Evolutionary conservation across 2,113 vertebrate genomes (phyloP).

Genomic region (Nothoprocta perdicaria): DNA sequence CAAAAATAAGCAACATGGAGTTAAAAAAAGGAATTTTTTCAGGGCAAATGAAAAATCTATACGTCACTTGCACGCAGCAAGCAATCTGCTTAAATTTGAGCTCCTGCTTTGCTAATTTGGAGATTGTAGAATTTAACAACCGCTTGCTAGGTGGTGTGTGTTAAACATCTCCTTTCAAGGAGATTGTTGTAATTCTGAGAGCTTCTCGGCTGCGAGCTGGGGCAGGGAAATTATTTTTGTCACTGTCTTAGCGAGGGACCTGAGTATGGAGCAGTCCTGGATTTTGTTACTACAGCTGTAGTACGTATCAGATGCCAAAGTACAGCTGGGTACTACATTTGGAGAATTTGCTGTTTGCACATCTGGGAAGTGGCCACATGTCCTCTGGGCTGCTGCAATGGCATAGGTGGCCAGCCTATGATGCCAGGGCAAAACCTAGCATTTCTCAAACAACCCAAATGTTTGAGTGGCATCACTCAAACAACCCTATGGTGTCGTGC

Average conservation of each 20-base stretch:
- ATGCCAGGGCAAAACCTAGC: not conserved
- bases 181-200: not conserved
- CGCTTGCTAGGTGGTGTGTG: rapidly evolving
- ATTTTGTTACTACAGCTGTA: not conserved
- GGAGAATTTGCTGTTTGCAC: not conserved
- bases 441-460: too few relatives aligned
- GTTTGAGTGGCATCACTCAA: not conserved
- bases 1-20: not conserved
- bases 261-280: not conserved
- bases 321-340: not conserved
- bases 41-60: not conserved
- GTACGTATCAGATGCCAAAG: not conserved
- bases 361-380: not conserved
- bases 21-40: not conserved
- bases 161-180: not conserved
- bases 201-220: not conserved
- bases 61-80: not conserved
- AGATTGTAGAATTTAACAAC: not conserved
- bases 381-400: not conserved
- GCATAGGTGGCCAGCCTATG: not conserved
- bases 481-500: not conserved
- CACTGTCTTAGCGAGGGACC: not conserved
- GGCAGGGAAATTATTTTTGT: not conserved
- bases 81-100: not conserved
- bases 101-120: not conserved